Evolutionary conservation across 1,140 invertebrate genomes (phyloP), one percentile per base, ranked within the genome.

Genomic region (Pissodes strobi): DNA sequence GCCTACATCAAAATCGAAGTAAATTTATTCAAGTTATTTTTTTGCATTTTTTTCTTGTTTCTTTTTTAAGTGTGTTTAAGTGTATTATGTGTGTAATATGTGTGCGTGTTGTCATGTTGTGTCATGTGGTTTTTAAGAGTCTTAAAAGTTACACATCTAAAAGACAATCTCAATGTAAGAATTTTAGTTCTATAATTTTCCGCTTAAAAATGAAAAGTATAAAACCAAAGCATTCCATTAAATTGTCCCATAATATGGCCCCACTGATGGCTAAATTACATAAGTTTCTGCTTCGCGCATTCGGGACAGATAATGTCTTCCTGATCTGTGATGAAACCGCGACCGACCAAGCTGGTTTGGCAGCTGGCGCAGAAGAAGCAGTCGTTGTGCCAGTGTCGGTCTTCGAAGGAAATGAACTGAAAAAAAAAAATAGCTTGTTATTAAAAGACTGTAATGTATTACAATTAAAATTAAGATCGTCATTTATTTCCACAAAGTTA

Each of bases 331-430:
- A 99, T 98, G 84, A 99, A 99, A 64, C 97, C 98, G 76, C 94
- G 92, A 62, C 97, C 97, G 18, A 99, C 97, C 72, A 99, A 86
- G 39, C 94, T 95, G 43, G 90, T 89, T 76, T 93, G 91, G 86
- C 98, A 99, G 68, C 89, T 89, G 72, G 94, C 93, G 82, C 97
- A 99, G 78, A 94, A 92, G 86, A 99, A 99, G 83, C 98, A 99
- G 80, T 98, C 95, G 81, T 98, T 98, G 83, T 99, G 97, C 98
- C 98, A 99, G 81, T 99, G 96, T 66, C 97, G 90, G 82, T 70
- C 66, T 48, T 70, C 68, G 62, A 70, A 70, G 27, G 68, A 66
- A 80, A 65, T 65, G 55, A 65, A 65, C 63, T 65, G 37, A 51
- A 65, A 58, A 2, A 65, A 22, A 39, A 27, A 30, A 27, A 12